phyloP scores from a whole-genome alignment of 2,113 vertebrate genomes.

The Ovis aries region DNA sequence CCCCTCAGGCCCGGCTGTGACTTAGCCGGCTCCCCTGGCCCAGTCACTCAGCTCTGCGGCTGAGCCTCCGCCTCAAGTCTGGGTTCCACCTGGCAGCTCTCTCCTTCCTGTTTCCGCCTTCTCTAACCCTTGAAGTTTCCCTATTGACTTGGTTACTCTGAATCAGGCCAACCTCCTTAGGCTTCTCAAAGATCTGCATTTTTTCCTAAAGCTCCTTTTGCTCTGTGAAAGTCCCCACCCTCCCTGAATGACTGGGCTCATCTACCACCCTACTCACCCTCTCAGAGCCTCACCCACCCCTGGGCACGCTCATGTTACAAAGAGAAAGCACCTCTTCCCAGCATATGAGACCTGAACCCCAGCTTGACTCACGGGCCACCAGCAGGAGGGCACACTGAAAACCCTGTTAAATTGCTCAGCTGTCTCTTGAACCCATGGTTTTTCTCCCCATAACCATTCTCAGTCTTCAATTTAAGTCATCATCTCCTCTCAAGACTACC shows the following conservation, averaged over 20 bases:
- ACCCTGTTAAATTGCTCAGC: background rate
- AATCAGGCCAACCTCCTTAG: background rate
- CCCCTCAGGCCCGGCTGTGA: background rate
- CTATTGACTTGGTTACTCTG: background rate
- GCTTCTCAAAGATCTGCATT: background rate
- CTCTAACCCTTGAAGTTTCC: background rate
- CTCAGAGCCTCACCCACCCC: background rate
- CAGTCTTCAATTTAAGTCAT: background rate
- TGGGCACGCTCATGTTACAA: background rate
- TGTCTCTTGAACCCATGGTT: background rate
- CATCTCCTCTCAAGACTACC: background rate
- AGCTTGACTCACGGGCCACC: background rate
- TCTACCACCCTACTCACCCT: too few relatives aligned
- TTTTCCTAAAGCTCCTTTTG: background rate
- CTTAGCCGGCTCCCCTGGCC: background rate
- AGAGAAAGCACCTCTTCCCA: background rate
- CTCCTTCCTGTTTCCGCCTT: constrained; percentile 38
- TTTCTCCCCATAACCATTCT: background rate
- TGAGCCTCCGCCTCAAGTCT: background rate
- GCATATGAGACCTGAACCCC: background rate
- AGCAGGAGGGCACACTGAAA: background rate
- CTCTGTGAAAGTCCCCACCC: background rate
- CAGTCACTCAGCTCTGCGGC: background rate
- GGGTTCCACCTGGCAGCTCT: background rate
- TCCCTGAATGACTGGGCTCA: background rate